Conservation (phyloP, 2,113 vertebrate genomes). For the Colius striatus region DNA sequence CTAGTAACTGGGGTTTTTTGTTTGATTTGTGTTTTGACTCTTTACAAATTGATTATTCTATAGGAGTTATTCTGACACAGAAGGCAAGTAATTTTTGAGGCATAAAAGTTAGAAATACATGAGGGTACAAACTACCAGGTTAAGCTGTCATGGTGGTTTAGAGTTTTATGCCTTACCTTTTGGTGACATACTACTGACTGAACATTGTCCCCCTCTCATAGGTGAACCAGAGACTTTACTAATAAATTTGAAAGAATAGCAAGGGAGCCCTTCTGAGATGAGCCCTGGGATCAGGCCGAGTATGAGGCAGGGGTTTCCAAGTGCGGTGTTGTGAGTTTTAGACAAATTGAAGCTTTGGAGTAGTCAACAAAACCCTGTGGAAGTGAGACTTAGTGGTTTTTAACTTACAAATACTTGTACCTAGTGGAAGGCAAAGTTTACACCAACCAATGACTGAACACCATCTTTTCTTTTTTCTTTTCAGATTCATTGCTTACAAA, state of each 20-base stretch:
- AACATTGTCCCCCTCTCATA: neutral
- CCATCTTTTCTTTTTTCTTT: conserved; percentile 14
- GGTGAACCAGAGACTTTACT: neutral
- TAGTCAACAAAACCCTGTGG: neutral
- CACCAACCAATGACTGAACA: neutral
- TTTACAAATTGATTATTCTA: neutral
- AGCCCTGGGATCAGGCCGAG: neutral
- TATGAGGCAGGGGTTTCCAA: neutral
- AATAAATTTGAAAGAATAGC: neutral
- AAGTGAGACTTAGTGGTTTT: neutral
- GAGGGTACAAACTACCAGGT: neutral
- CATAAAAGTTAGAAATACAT: neutral
- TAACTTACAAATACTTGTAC: neutral
- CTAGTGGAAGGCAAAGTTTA: neutral
- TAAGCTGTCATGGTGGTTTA: neutral
- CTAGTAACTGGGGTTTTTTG: neutral
- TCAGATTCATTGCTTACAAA: neutral
- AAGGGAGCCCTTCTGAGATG: neutral
- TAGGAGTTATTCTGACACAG: neutral
- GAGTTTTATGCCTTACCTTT: neutral
- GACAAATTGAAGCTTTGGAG: neutral
- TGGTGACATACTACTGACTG: neutral
- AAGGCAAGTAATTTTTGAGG: neutral
- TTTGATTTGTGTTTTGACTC: neutral
- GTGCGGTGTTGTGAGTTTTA: neutral